Percentiles rank a stretch among this genome's conserved stretches.
phyloP scores from a whole-genome alignment of 2,888 invertebrate genomes.

The Keiferia lycopersicella region DNA sequence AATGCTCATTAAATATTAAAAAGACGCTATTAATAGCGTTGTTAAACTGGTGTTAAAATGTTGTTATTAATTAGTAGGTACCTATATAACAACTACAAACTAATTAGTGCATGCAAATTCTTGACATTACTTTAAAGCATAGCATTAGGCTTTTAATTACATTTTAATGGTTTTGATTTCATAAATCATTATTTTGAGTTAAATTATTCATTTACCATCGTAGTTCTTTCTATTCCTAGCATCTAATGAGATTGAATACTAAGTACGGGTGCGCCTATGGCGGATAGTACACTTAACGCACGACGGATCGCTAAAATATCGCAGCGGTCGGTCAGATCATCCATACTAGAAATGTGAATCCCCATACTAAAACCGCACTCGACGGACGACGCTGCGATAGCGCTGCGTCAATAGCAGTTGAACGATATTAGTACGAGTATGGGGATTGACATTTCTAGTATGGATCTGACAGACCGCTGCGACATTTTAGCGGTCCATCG shows the following conservation, averaged over 20 bases:
- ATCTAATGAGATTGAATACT: not conserved
- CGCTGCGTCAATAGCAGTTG: no score
- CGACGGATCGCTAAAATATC: no score
- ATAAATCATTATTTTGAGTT: not conserved
- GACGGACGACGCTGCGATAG: no score
- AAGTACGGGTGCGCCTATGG: not conserved
- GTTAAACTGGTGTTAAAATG: not conserved
- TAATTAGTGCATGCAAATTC: conserved; percentile 1
- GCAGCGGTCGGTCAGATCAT: no score
- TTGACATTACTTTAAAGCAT: not conserved
- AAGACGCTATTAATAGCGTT: not conserved
- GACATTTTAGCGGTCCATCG: no score
- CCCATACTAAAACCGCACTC: no score
- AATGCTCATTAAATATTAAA: no score
- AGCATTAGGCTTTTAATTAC: not conserved
- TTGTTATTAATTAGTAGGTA: not conserved
- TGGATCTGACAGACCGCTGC: no score
- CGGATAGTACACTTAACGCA: no score
- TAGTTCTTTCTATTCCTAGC: not conserved
- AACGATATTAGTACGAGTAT: no score
- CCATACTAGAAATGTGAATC: no score
- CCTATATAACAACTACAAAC: not conserved
- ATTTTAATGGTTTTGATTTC: not conserved
- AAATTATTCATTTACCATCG: not conserved
- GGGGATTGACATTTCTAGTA: no score